Evolutionary conservation across 2,888 invertebrate species (phyloP), one percentile per base, ranked within the genome.

Genomic region (Conchocele bisecta): DNA sequence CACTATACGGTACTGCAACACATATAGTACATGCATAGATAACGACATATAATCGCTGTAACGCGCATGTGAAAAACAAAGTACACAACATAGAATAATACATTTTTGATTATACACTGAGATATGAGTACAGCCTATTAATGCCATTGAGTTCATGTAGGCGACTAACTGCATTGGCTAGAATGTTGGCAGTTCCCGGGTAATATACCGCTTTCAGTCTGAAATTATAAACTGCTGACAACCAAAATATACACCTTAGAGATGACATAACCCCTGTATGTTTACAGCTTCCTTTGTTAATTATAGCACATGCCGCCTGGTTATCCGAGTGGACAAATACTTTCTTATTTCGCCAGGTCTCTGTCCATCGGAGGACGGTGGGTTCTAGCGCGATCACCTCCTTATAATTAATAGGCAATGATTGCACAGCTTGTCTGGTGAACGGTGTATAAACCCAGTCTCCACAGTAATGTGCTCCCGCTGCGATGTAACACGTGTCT

Each of bases 201-300:
- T 50, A 48, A 61, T 68, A 39, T 17, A 50, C 51, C 22, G 68
- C 56, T 13, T 37, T 13, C 7, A 57, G 31, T 7, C 54, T 50
- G 29, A 65, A 57, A 29, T 44, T 54, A 42, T 24, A 54, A n/a
- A 53, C 33, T 28, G 53, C 53, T 22, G 46, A 46, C 28, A 37
- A 20, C 64, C 56, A 64, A 22, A 56, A 64, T 13, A 56, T 22
- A 22, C 48, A 26, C 2, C 56, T 42, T 24, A 64, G 37, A 1
- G 50, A 57, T 17, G 22, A 39, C 65, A 57, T 65, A 28, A 56
- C 64, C 26, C 15, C 20, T 13, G 33, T n/a, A 20, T 56, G 7
- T 39, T 39, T 56, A 37, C 57, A 57, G 11, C 48, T 53, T n/a
- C 61, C 68, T 48, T 44, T 60, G 28, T 60, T 67, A 22, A 67